These are phyloP conservation scores for Sarcophaga variegata DNA, from an alignment of 2,888 invertebrate species.

Conservation along the genomic window DNA sequence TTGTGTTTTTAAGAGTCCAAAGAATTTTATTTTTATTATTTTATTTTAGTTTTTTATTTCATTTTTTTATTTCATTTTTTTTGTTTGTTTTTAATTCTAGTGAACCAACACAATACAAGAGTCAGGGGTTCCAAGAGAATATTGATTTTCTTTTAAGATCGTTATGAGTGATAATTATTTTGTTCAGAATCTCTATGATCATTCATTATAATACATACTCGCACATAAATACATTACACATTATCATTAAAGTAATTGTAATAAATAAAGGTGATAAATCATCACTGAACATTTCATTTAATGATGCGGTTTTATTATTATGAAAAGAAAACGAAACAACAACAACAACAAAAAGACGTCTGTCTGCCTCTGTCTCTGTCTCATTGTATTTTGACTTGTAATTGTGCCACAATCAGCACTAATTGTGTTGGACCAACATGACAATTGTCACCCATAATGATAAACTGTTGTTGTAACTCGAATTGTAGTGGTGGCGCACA, in stretches of 20 bases:
- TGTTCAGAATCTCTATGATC: slow-evolving; percentile 60
- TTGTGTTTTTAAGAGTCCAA: slow-evolving; percentile 18
- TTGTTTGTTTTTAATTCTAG: neutral
- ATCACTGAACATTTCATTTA: neutral
- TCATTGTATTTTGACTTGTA: slow-evolving; percentile 27
- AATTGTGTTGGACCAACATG: slow-evolving; percentile 67
- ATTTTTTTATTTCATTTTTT: slow-evolving; percentile 1
- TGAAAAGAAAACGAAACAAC: no score
- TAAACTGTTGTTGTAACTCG: neutral
- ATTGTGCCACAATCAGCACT: slow-evolving; percentile 61
- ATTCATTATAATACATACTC: neutral
- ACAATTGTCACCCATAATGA: slow-evolving; percentile 69
- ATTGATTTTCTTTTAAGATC: slow-evolving; percentile 60
- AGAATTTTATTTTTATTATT: no score
- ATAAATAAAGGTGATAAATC: slow-evolving; percentile 57
- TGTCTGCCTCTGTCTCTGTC: neutral
- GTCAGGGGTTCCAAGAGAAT: slow-evolving; percentile 24
- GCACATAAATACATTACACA: no score
- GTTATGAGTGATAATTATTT: slow-evolving; percentile 65
- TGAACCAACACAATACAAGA: neutral
- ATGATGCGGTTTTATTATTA: no score
- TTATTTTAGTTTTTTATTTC: slow-evolving; percentile 21
- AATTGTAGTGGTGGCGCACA: neutral
- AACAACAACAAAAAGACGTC: no score
- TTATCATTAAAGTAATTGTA: no score